phyloP scores from a whole-genome alignment of 2,797 vertebrate genomes.

The Iguana delicatissima region DNA sequence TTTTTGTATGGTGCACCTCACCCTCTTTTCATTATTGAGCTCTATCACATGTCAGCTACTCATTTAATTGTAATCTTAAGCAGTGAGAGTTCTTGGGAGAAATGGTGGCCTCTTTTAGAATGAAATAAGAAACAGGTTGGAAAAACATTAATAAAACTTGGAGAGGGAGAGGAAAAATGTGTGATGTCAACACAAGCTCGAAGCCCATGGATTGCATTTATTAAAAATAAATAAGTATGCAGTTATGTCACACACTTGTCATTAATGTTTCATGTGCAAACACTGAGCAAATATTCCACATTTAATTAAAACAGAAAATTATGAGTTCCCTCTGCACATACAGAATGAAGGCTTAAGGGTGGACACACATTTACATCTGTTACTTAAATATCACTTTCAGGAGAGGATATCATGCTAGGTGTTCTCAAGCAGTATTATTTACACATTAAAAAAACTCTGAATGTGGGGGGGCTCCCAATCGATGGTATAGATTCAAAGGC shows the following conservation, averaged over 20 bases:
- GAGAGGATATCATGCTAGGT: neutral
- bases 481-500: slow-evolving; percentile 44
- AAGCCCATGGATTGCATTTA: slow-evolving; percentile 65
- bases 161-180: slow-evolving; percentile 30
- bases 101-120: slow-evolving; percentile 57
- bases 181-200: slow-evolving; percentile 74
- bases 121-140: slow-evolving; percentile 76
- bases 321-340: slow-evolving; percentile 70
- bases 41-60: slow-evolving; percentile 48
- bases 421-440: slow-evolving; percentile 57
- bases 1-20: slow-evolving; percentile 40
- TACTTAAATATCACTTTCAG: slow-evolving; percentile 65
- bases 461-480: slow-evolving; percentile 36
- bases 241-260: slow-evolving; percentile 70
- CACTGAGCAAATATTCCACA: slow-evolving; percentile 59
- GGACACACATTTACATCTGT: slow-evolving; percentile 66
- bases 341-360: slow-evolving; percentile 58
- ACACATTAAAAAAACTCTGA: slow-evolving; percentile 59
- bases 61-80: slow-evolving; percentile 58
- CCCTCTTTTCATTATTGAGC: slow-evolving; percentile 40
- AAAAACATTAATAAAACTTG: slow-evolving; percentile 78
- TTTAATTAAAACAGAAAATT: slow-evolving; percentile 79
- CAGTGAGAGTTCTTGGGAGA: slow-evolving; percentile 62
- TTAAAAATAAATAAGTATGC: slow-evolving; percentile 78
- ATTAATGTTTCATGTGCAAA: slow-evolving; percentile 74